These are phyloP conservation scores for Mesocentrotus franciscanus DNA, from an alignment of 53 echinoderm and acorn worm species.

Conservation along the genomic window DNA sequence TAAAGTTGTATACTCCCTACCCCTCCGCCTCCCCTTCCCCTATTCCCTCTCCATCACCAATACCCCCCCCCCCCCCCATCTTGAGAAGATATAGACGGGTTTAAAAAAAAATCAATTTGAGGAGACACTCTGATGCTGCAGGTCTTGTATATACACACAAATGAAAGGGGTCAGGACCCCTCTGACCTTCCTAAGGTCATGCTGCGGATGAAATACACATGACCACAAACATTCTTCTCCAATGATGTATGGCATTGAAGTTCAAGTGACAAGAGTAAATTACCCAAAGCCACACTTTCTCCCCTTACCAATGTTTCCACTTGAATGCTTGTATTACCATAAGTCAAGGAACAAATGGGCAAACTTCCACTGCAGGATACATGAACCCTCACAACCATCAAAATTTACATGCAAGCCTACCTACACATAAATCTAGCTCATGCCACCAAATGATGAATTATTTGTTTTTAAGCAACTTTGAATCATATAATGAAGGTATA, in stretches of 20 bases:
- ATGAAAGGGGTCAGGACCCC: slow-evolving; percentile 60
- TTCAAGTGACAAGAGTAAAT: slow-evolving; percentile 21
- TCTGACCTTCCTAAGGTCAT: slow-evolving; percentile 48
- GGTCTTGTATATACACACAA: background rate
- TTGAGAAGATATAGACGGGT: slow-evolving; percentile 11
- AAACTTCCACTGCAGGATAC: background rate
- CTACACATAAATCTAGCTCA: background rate
- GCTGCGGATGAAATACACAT: background rate
- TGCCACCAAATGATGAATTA: too few relatives aligned
- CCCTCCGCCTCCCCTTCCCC: background rate
- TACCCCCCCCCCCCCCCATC: background rate
- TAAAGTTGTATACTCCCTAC: background rate
- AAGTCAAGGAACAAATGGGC: background rate
- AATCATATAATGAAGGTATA: too few relatives aligned
- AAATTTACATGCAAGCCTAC: background rate
- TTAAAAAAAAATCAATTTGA: background rate
- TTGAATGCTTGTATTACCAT: background rate
- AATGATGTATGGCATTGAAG: slow-evolving; percentile 27
- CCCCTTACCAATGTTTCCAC: background rate
- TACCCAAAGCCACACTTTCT: slow-evolving; percentile 15
- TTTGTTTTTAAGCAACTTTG: too few relatives aligned
- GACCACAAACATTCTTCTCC: slow-evolving; percentile 63
- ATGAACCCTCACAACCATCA: background rate
- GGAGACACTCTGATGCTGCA: background rate
- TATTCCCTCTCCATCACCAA: background rate